Evolutionary conservation across 2,797 vertebrate genomes (phyloP), one percentile per base, ranked within the genome.

Genomic region (Mormyrops boulengeri): DNA sequence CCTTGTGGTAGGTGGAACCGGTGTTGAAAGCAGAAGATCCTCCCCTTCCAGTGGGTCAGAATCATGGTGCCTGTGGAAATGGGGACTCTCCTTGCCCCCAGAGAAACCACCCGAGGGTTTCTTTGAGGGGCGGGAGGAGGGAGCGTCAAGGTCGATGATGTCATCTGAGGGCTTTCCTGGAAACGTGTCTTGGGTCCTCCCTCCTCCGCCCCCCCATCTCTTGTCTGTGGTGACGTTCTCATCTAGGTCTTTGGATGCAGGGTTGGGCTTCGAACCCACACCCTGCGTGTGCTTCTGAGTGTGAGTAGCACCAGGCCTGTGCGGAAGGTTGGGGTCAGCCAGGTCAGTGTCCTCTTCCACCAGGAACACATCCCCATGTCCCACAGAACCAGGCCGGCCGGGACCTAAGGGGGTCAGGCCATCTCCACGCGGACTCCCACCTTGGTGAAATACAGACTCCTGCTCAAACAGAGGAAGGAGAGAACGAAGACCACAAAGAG

Each of bases 211-310:
- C 0, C 91, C 90, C 5, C 91, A 62, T 88, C 91, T 93, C 92
- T 97, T 97, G 73, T 96, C 94, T 0, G 89, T 96, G 87, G 97
- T 97, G 89, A 96, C n/a, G 1, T 97, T 97, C 88, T 97, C 96
- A 47, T 97, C 94, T 12, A 88, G 14, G 6, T 80, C 85, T 85
- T 96, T 94, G 0, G 95, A 94, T 22, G 91, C 87, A 3, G 19
- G 89, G 5, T 95, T 95, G 62, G 96, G 94, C 90, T 97, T 97
- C 66, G 91, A 94, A 0, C 53, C 11, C 7, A 66, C 34, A 41
- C 14, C 69, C 14, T 38, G 38, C 69, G 91, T 47, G 17, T 11
- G 87, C 88, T 89, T 90, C 12, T 91, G 91, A 17, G 88, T 89
- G 17, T 86, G 88, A 52, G 89, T 77, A 52, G 82, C 88, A 30